Percentiles rank a stretch among this genome's conserved stretches.
Conservation (phyloP, 2,888 invertebrate genomes). For the Tipula lateralis region DNA sequence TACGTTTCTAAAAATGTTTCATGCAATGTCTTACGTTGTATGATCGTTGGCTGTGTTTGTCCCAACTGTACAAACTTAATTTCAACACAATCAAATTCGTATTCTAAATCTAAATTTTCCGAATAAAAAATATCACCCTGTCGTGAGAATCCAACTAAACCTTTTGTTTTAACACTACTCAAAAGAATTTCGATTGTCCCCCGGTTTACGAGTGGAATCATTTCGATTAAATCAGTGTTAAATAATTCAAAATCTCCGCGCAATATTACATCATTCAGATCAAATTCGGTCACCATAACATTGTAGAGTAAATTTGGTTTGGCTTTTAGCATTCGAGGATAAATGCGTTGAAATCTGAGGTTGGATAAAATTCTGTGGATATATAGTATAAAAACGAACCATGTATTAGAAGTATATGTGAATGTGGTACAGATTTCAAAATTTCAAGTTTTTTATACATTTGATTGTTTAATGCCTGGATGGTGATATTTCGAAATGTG, state of each 20-base stretch:
- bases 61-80: not conserved
- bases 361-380: not conserved
- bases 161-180: not conserved
- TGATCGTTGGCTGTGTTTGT: not conserved
- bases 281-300: not conserved
- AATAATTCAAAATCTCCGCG: not conserved
- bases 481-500: not conserved
- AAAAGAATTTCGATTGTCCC: not conserved
- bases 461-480: not conserved
- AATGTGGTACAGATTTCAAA: not conserved
- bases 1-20: not conserved
- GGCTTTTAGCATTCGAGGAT: not conserved
- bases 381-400: not conserved
- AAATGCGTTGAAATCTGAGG: not conserved
- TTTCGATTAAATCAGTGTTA: not conserved
- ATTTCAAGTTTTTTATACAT: not conserved
- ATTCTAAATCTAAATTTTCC: not conserved
- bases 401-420: not conserved
- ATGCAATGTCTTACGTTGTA: not conserved
- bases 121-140: not conserved
- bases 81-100: not conserved
- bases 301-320: not conserved
- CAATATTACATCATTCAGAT: not conserved
- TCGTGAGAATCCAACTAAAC: not conserved
- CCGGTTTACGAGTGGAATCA: not conserved